phyloP scores from a whole-genome alignment of 2,888 invertebrate genomes.

The Sphecodes monilicornis region DNA sequence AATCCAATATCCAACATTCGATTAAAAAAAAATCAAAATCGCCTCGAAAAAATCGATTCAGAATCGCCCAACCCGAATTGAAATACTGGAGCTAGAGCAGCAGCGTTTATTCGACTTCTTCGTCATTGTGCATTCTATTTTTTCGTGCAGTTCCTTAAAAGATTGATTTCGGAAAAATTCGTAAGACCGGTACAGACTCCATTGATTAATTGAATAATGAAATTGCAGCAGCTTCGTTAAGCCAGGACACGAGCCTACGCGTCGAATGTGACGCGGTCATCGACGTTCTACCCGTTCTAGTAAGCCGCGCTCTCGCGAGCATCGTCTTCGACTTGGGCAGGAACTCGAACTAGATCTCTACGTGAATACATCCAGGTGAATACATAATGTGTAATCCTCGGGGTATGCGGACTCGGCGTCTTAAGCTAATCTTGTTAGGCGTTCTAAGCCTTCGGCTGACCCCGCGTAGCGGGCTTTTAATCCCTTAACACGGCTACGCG shows the following conservation, averaged over 20 bases:
- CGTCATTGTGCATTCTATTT: background rate
- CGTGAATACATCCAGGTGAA: constrained; percentile 82
- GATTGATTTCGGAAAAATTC: background rate
- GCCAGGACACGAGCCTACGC: constrained; percentile 5
- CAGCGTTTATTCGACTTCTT: background rate
- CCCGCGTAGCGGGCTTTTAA: constrained; percentile 81
- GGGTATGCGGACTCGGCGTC: constrained; percentile 83
- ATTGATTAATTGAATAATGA: background rate
- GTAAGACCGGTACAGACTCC: no score
- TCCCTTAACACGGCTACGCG: constrained; percentile 81
- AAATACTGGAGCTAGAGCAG: background rate
- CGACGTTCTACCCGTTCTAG: constrained; percentile 39
- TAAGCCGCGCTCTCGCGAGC: constrained; percentile 44
- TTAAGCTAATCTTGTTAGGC: constrained; percentile 84
- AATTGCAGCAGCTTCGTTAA: background rate
- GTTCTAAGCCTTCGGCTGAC: constrained; percentile 82
- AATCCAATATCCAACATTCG: no score
- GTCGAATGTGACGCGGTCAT: constrained; percentile 39
- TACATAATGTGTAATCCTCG: constrained; percentile 84
- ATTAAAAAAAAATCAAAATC: no score
- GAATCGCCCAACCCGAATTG: no score
- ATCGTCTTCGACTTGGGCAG: constrained; percentile 54
- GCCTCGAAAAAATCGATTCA: no score
- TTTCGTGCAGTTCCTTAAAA: no score
- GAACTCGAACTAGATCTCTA: constrained; percentile 78